A percentile compares a stretch with the other conserved stretches of the same genome.
Evolutionary conservation across 2,888 invertebrate genomes (phyloP).

Genomic region (Dryomyza anilis): DNA sequence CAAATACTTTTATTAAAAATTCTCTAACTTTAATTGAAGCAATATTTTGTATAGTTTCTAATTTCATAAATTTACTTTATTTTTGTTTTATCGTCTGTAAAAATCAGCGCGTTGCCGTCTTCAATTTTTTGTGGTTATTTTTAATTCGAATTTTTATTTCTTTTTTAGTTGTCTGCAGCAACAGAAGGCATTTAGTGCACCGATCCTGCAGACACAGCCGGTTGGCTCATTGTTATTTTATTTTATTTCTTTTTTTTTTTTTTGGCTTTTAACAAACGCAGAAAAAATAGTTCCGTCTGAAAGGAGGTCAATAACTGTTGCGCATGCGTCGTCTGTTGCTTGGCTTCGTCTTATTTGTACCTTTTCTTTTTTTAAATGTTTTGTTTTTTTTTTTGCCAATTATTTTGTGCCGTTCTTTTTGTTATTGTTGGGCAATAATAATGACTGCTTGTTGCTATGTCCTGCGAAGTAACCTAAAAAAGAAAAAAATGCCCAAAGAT

Average conservation of each 20-base stretch:
- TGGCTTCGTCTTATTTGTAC: neutral
- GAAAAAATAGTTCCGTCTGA: neutral
- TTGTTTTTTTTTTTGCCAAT: neutral
- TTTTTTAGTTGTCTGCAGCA: neutral
- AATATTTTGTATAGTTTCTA: no score
- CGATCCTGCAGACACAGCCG: no score
- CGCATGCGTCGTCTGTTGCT: conserved; percentile 9
- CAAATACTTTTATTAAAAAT: no score
- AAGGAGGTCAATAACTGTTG: conserved; percentile 27
- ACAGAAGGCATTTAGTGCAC: neutral
- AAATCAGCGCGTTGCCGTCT: neutral
- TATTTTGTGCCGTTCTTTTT: neutral
- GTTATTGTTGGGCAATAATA: no score
- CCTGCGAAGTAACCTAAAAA: no score
- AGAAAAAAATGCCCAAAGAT: no score
- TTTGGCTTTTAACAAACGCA: neutral
- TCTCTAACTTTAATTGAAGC: no score
- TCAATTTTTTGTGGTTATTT: conserved; percentile 3
- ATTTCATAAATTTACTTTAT: no score
- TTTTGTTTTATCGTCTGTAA: neutral
- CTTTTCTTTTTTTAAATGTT: neutral
- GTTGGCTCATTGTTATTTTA: no score
- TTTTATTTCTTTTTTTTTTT: neutral
- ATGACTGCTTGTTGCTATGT: no score
- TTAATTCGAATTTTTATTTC: no score